Conservation (phyloP, 1,140 invertebrate species). For the Hypsibius dujardini region DNA sequence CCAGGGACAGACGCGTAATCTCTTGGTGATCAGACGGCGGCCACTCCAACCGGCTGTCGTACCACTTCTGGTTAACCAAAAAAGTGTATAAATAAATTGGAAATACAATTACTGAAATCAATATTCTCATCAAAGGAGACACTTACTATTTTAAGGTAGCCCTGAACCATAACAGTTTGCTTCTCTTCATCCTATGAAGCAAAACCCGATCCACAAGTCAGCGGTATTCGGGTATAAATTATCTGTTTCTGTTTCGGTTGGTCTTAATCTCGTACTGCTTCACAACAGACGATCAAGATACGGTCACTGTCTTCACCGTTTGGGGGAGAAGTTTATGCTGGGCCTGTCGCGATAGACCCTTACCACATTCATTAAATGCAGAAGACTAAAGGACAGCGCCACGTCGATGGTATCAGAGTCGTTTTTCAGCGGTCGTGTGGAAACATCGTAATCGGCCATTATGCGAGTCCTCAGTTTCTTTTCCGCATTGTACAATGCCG, state of each 20-base stretch:
- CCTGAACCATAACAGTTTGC: not conserved
- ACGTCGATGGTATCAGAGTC: not conserved
- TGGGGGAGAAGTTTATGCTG: not conserved
- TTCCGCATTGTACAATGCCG: not conserved
- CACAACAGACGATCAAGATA: not conserved
- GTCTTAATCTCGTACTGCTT: too few relatives aligned
- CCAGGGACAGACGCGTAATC: not conserved
- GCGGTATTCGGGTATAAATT: not conserved
- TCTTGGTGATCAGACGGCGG: not conserved
- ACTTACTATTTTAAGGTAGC: slow-evolving; percentile 5
- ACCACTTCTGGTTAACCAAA: not conserved
- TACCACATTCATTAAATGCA: not conserved
- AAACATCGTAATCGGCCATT: not conserved
- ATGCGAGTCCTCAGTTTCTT: not conserved
- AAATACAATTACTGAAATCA: not conserved
- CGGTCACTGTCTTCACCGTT: not conserved
- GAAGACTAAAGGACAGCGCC: not conserved
- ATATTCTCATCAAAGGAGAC: not conserved
- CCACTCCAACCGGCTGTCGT: not conserved
- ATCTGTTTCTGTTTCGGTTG: too few relatives aligned
- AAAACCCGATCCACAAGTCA: not conserved
- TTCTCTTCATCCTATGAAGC: not conserved
- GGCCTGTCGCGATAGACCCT: not conserved
- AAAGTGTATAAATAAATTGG: not conserved
- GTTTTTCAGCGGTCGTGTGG: not conserved